Conservation (phyloP, 2,888 invertebrate species). For the Drosophila buzzatii region DNA sequence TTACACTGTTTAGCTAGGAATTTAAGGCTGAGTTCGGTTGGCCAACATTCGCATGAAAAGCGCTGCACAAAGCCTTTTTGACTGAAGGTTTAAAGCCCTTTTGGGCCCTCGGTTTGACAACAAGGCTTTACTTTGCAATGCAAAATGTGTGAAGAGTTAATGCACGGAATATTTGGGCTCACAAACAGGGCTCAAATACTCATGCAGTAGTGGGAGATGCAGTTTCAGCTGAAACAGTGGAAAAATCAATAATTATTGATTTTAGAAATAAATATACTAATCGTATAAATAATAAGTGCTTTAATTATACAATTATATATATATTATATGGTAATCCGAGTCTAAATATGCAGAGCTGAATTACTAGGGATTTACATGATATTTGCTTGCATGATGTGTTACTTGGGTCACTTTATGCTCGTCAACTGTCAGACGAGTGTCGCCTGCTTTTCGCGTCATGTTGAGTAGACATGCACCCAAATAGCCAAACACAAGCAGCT, state of each 20-base stretch:
- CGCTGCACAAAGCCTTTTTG: conserved; percentile 12
- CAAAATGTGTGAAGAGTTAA: background rate
- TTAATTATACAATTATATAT: background rate
- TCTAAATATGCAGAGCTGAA: background rate
- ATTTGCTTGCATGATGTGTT: background rate
- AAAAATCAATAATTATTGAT: conserved; percentile 8
- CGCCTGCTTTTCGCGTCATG: conserved; percentile 3
- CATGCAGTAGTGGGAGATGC: background rate
- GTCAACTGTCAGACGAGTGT: conserved; percentile 25
- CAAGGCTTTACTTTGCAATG: background rate
- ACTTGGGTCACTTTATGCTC: background rate
- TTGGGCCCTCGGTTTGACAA: background rate
- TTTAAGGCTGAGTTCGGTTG: conserved; percentile 4
- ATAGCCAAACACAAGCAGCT: background rate
- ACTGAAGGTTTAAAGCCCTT: conserved; percentile 10
- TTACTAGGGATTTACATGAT: background rate
- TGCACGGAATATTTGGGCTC: background rate
- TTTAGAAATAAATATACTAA: background rate
- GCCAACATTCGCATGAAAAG: conserved; percentile 9
- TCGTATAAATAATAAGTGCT: background rate
- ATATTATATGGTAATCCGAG: background rate
- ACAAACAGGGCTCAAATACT: background rate
- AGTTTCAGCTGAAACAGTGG: background rate
- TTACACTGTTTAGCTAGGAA: conserved; percentile 47
- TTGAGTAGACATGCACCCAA: background rate